These are phyloP conservation scores for Conus betulinus DNA, from an alignment of 1,140 invertebrate species.

Conservation along the genomic window DNA sequence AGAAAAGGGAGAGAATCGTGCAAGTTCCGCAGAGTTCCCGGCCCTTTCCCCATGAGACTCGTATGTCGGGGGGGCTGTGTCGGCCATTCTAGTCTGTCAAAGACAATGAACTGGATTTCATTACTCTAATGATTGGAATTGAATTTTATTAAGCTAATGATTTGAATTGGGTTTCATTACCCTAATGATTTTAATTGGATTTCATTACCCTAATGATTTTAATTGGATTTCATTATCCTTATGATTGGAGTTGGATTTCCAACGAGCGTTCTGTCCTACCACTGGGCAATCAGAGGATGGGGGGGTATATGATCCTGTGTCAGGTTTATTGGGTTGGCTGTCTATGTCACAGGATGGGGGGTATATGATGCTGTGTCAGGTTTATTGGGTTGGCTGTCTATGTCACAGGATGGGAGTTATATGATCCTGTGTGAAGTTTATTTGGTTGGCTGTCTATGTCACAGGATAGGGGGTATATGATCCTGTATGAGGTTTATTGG, in stretches of 20 bases:
- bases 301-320: constrained; percentile 16
- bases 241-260: constrained; percentile 32
- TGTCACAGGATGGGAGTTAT: too few species aligned
- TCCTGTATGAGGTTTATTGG: background rate
- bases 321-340: constrained; percentile 24
- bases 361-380: too few species aligned
- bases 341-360: background rate
- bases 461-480: background rate
- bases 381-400: too few species aligned
- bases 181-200: too few species aligned
- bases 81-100: constrained; percentile 25
- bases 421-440: too few species aligned
- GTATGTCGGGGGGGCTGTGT: background rate
- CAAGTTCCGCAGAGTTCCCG: constrained; percentile 1
- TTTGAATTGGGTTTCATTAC: too few species aligned
- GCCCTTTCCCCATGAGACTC: constrained; percentile 1
- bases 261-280: background rate
- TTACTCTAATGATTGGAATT: too few species aligned
- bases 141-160: too few species aligned
- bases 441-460: too few species aligned
- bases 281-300: background rate
- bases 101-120: background rate
- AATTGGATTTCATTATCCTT: background rate
- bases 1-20: background rate
- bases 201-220: too few species aligned